A percentile compares a stretch with the other conserved stretches of the same genome.
phyloP scores from a whole-genome alignment of 2,113 vertebrate species.

The Andinoacara biseriatus region DNA sequence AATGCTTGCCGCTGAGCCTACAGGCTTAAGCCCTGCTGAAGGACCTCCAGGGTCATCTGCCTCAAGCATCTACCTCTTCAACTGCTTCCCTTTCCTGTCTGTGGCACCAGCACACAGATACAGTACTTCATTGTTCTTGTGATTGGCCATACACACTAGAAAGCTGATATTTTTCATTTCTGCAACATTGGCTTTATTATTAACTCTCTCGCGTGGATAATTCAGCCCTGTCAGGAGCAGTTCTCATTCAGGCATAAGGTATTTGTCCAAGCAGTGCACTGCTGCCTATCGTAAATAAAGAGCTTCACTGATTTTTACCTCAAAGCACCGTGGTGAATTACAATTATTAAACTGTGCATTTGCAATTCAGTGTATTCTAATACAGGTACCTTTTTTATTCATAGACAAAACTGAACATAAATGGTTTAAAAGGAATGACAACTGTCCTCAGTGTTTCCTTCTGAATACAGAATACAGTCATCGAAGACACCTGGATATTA shows the following conservation, averaged over 20 bases:
- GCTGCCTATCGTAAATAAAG: background rate
- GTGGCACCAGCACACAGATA: background rate
- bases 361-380: background rate
- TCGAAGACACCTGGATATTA: background rate
- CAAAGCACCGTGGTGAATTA: too few relatives aligned
- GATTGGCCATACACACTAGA: background rate
- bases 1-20: constrained; percentile 24
- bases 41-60: constrained; percentile 5
- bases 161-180: background rate
- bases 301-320: background rate
- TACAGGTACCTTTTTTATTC: background rate
- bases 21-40: constrained; percentile 25
- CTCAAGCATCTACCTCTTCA: constrained; percentile 12
- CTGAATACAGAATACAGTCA: background rate
- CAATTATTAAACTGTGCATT: background rate
- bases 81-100: background rate
- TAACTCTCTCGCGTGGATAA: background rate
- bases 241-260: background rate
- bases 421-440: background rate
- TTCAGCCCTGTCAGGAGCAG: background rate
- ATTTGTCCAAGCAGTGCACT: background rate
- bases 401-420: background rate
- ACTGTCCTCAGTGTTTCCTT: background rate
- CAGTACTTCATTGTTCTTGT: background rate
- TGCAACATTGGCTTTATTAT: background rate